Conservation (phyloP, 2,888 invertebrate species). For the Nephrotoma guestfalica region DNA sequence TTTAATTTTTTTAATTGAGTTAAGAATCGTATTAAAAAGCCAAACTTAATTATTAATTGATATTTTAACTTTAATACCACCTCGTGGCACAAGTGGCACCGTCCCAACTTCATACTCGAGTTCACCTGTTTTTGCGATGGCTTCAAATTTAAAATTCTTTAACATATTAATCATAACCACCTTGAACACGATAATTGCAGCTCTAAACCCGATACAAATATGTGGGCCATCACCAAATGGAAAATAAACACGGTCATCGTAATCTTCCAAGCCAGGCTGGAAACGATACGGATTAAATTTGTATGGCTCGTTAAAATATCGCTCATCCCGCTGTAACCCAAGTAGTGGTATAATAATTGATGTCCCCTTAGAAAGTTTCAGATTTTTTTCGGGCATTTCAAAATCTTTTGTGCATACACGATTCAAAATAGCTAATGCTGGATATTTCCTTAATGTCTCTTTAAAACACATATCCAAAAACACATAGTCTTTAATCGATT, state of each 20-base stretch:
- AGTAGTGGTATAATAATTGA: conserved; percentile 27
- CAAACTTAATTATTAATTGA: conserved; percentile 5
- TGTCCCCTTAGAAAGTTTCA: conserved; percentile 26
- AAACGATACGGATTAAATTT: conserved; percentile 34
- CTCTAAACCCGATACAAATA: conserved; percentile 27
- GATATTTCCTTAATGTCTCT: conserved; percentile 33
- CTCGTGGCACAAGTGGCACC: conserved; percentile 20
- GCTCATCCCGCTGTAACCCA: conserved; percentile 31
- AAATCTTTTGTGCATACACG: conserved; percentile 28
- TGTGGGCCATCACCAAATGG: conserved; percentile 31
- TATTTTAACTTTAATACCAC: conserved; percentile 22
- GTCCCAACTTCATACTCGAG: conserved; percentile 23
- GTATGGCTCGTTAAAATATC: conserved; percentile 29
- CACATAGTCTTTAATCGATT: conserved; percentile 30
- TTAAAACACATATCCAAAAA: conserved; percentile 29
- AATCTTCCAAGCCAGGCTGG: conserved; percentile 15
- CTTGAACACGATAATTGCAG: conserved; percentile 26
- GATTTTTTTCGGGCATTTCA: conserved; percentile 23
- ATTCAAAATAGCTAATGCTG: conserved; percentile 30
- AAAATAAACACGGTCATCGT: conserved; percentile 21
- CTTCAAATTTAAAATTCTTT: conserved; percentile 20
- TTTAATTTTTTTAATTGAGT: too few relatives aligned
- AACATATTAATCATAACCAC: conserved; percentile 23
- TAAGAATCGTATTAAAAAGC: too few relatives aligned
- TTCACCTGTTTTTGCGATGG: conserved; percentile 14